Percentiles rank a stretch among this genome's conserved stretches.
Evolutionary conservation across 2,888 invertebrate species (phyloP).

Genomic region (Tinea pellionella): DNA sequence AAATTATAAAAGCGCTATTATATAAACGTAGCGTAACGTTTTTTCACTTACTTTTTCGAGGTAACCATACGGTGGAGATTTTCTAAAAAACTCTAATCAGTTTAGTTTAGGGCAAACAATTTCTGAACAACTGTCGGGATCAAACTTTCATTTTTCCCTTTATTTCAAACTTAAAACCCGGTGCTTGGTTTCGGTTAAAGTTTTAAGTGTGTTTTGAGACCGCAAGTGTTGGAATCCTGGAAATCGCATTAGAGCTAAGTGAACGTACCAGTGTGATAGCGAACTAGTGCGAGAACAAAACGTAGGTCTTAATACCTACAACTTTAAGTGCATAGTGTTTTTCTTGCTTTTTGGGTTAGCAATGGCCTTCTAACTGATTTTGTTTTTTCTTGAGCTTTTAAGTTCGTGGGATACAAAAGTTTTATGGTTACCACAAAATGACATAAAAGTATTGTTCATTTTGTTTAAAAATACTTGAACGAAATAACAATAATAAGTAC

Average conservation of each 20-base stretch:
- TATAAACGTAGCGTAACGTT: too few species aligned
- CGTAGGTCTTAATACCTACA: constrained; percentile 5
- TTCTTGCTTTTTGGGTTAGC: constrained; percentile 6
- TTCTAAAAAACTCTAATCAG: too few species aligned
- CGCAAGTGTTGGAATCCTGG: constrained; percentile 30
- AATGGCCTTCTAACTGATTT: constrained; percentile 1
- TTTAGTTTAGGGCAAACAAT: neutral
- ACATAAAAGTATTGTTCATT: neutral
- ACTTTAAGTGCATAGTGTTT: constrained; percentile 10
- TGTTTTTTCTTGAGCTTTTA: constrained; percentile 1
- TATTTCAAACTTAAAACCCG: constrained; percentile 6
- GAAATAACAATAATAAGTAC: too few species aligned
- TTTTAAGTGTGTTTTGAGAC: constrained; percentile 28
- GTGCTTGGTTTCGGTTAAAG: constrained; percentile 12
- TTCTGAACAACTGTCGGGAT: constrained; percentile 5
- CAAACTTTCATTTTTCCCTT: constrained; percentile 7
- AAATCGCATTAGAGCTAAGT: constrained; percentile 25
- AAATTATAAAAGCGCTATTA: too few species aligned
- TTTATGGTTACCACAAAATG: neutral
- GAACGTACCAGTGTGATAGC: constrained; percentile 7
- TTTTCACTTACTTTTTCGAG: too few species aligned
- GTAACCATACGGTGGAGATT: too few species aligned
- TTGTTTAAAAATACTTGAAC: neutral
- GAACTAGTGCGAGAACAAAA: neutral
- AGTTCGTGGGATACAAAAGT: neutral